These are phyloP conservation scores for Squalus acanthias DNA, from an alignment of 2,797 vertebrate species.

Conservation along the genomic window DNA sequence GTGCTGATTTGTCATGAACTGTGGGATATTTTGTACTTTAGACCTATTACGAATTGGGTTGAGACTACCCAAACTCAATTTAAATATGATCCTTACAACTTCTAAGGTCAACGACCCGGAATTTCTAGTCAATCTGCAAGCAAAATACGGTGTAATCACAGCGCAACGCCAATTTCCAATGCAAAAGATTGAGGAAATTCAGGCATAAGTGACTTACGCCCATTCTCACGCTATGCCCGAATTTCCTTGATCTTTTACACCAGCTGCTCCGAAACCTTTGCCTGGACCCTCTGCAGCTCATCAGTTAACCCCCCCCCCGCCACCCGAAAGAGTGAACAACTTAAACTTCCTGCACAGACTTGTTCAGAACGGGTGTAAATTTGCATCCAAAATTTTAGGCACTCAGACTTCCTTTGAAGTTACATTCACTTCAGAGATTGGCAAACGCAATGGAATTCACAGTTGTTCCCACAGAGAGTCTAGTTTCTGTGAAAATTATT, in stretches of 20 bases:
- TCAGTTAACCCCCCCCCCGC: too few species aligned
- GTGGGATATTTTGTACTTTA: neutral
- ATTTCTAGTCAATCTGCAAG: neutral
- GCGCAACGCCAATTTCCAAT: neutral
- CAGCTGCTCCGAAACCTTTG: too few species aligned
- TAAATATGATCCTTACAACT: neutral
- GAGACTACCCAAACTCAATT: neutral
- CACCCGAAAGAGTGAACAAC: neutral
- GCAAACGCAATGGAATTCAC: neutral
- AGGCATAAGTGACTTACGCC: neutral
- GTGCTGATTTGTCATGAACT: neutral
- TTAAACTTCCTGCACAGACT: neutral
- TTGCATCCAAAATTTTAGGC: neutral
- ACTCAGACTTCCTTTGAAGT: neutral
- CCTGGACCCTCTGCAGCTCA: too few species aligned
- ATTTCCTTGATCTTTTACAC: neutral
- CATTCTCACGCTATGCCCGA: neutral
- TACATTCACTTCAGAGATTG: neutral
- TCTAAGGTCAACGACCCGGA: neutral
- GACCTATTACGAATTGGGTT: neutral
- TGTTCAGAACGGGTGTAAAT: neutral
- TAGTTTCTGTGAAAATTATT: neutral
- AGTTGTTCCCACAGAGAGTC: neutral
- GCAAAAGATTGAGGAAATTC: neutral
- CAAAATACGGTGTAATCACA: neutral